These are phyloP conservation scores for Heliconius congener DNA, from an alignment of 1,140 invertebrate genomes.

Conservation along the genomic window DNA sequence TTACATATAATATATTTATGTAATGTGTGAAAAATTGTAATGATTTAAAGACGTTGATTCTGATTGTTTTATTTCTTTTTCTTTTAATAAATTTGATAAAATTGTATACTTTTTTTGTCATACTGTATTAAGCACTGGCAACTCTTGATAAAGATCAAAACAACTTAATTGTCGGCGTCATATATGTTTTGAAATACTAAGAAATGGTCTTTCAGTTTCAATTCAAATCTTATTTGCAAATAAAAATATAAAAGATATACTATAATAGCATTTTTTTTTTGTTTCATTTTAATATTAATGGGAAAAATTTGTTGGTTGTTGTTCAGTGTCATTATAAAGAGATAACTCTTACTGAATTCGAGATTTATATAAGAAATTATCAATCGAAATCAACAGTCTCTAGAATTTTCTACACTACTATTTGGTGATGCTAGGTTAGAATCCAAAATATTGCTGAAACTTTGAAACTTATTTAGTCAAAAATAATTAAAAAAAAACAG, in stretches of 20 bases:
- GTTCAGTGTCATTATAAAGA: no score
- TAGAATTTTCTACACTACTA: constrained; percentile 8
- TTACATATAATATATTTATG: background rate
- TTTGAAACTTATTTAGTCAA: background rate
- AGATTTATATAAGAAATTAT: background rate
- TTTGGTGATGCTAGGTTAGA: constrained; percentile 15
- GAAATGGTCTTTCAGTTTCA: background rate
- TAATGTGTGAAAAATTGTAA: background rate
- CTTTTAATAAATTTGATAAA: background rate
- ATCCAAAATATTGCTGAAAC: background rate
- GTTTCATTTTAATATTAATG: no score
- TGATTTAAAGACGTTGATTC: background rate
- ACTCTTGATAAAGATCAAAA: no score
- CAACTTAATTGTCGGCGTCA: no score
- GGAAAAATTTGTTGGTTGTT: no score
- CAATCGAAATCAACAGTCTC: background rate
- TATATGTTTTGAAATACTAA: background rate
- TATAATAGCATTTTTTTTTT: no score
- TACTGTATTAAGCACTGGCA: no score
- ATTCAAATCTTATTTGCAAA: no score
- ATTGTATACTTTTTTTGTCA: no score
- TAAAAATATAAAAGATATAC: no score
- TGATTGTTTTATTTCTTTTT: background rate
- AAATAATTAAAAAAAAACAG: background rate
- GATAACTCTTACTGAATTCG: no score